These are phyloP conservation scores for Agrotis puta DNA, from an alignment of 2,888 invertebrate species.

Conservation along the genomic window DNA sequence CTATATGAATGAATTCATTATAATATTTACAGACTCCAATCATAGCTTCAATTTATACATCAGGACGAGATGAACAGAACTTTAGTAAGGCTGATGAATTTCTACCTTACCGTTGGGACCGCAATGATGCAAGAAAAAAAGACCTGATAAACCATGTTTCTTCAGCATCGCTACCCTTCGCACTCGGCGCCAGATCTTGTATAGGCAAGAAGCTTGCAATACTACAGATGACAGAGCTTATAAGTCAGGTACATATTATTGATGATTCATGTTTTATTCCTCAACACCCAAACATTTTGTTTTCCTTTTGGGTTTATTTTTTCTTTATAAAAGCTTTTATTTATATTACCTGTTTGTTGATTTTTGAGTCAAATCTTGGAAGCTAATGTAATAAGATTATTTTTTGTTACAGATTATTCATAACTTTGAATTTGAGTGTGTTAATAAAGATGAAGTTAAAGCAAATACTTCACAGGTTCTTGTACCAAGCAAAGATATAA, in stretches of 20 bases:
- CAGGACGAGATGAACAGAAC: slow-evolving; percentile 93
- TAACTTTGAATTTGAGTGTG: slow-evolving; percentile 88
- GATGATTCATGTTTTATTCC: slow-evolving; percentile 39
- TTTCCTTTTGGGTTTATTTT: neutral
- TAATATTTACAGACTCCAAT: slow-evolving; percentile 93
- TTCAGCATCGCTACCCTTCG: slow-evolving; percentile 95
- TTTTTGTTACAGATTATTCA: slow-evolving; percentile 85
- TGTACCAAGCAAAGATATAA: slow-evolving; percentile 89
- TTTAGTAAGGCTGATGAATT: slow-evolving; percentile 93
- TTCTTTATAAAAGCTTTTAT: neutral
- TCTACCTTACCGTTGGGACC: slow-evolving; percentile 94
- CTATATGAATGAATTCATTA: slow-evolving; percentile 16
- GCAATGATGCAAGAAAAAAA: slow-evolving; percentile 86
- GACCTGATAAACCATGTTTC: slow-evolving; percentile 88
- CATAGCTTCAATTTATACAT: slow-evolving; percentile 96
- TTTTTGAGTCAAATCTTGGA: no score
- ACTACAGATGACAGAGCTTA: slow-evolving; percentile 93
- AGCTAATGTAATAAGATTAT: no score
- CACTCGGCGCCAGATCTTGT: slow-evolving; percentile 95
- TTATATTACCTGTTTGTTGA: no score
- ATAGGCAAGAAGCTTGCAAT: slow-evolving; percentile 96
- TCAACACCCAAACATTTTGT: neutral
- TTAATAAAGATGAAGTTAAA: slow-evolving; percentile 84
- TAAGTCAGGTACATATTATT: slow-evolving; percentile 90
- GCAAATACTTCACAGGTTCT: slow-evolving; percentile 91